phyloP scores from a whole-genome alignment of 2,113 vertebrate genomes.

The Gobiocypris rarus region DNA sequence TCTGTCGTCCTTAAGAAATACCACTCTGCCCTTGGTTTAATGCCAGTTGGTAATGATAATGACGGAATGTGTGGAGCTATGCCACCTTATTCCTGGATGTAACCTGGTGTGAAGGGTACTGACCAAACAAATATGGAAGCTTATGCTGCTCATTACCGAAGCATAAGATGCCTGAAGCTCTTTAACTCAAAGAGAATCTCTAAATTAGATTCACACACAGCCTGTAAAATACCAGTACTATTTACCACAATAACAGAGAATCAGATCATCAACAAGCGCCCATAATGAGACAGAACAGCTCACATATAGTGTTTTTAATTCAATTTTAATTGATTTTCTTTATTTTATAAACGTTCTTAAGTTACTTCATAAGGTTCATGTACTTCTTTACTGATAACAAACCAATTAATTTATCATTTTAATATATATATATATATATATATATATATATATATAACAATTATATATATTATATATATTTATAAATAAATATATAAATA shows the following conservation, averaged over 20 bases:
- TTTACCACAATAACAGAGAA: neutral
- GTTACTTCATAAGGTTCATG: neutral
- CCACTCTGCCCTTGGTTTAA: slow-evolving; percentile 54
- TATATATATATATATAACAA: neutral
- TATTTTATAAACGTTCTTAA: neutral
- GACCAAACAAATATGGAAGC: slow-evolving; percentile 66
- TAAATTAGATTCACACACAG: neutral
- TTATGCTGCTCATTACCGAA: slow-evolving; percentile 69
- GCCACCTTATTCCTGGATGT: slow-evolving; percentile 66
- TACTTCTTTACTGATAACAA: too few relatives aligned
- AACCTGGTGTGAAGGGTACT: slow-evolving; percentile 74
- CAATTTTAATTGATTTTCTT: neutral
- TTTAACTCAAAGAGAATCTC: slow-evolving; percentile 58
- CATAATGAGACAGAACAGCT: neutral
- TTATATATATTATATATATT: too few relatives aligned
- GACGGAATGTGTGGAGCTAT: slow-evolving; percentile 54
- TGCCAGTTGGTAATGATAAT: slow-evolving; percentile 68
- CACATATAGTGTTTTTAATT: neutral
- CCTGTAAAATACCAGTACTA: neutral
- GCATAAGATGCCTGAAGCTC: slow-evolving; percentile 50
- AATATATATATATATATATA: neutral
- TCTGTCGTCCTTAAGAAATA: neutral
- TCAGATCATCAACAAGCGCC: neutral
- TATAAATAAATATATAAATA: too few relatives aligned
- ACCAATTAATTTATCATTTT: too few relatives aligned